Base-by-base conservation (phyloP, 1,140 invertebrate species). In the Drosophila obscura region DNA sequence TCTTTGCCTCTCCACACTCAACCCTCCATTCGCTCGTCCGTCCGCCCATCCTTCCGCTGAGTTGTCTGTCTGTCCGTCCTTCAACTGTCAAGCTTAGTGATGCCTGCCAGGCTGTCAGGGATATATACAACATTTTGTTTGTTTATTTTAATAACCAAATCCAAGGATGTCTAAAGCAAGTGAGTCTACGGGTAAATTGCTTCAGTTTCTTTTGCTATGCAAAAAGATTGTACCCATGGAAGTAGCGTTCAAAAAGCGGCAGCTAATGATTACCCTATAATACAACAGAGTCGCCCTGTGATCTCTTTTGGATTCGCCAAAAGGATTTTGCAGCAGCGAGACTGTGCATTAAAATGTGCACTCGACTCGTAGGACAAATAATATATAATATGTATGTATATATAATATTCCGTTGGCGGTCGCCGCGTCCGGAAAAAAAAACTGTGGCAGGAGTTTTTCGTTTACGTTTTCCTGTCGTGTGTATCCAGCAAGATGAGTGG, bases 31-130 rank as follows among this genome's bases (percentile, higher is more conserved):
- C 19, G 19, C 19, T 19, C 19, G 39, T 56, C 53, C 53, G n/a
- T 43, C 43, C 35, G 39, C n/a, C 15, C 24, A 39, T 45, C 55
- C 41, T 22, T 11, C 41, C 55, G 41, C 50, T 16, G 16, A 13
- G 64, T 5, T 39, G 35, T 39, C 35, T 11, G 35, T 39, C 51
- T 39, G 35, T 39, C 35, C 35, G 35, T 39, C 51, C 77, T 69
- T 77, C 71, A 83, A 67, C 80, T 84, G 87, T 90, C 80, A 90
- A 80, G 80, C 73, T 90, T 90, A 85, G 76, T 77, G 81, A 85
- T 85, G 85, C 88, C 74, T 57, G 43, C 43, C 67, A 22, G 22
- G 69, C 73, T 77, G 63, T 67, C 76, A 80, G 83, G 73, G 73
- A 90, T 88, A 88, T 87, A 87, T 68, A 87, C 68, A 81, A 78